Conservation (phyloP, 2,888 invertebrate genomes). For the Strigamia transsilvanica region DNA sequence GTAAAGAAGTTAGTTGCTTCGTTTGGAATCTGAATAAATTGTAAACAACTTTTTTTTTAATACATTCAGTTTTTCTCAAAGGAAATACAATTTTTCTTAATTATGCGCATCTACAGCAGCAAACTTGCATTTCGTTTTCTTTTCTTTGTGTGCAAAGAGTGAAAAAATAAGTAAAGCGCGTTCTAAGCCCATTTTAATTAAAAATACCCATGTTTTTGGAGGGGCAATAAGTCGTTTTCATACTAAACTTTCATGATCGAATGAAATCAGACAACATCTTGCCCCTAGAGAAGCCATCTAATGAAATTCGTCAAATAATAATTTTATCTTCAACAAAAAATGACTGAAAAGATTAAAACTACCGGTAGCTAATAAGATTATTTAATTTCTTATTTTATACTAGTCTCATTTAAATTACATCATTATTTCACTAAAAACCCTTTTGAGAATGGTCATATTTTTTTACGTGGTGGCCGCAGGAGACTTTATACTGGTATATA, state of each 20-base stretch:
- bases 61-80: not conserved
- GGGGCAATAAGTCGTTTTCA: constrained; percentile 23
- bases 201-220: constrained; percentile 7
- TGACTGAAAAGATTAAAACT: not conserved
- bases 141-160: not conserved
- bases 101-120: not conserved
- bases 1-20: no score
- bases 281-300: not conserved
- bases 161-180: constrained; percentile 7
- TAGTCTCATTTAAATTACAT: constrained; percentile 16
- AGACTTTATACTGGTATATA: not conserved
- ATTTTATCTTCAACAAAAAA: not conserved
- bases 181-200: constrained; percentile 46
- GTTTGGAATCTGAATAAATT: not conserved
- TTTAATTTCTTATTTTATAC: not conserved
- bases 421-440: constrained; percentile 7
- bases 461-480: not conserved
- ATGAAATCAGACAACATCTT: constrained; percentile 6
- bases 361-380: not conserved
- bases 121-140: not conserved
- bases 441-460: constrained; percentile 11
- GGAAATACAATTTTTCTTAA: not conserved
- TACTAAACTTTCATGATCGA: constrained; percentile 13
- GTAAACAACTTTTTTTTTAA: not conserved
- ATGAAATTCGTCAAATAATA: constrained; percentile 1